Evolutionary conservation across 2,797 vertebrate genomes (phyloP), one percentile per base, ranked within the genome.

Genomic region (Acrossocheilus wenchowensis): DNA sequence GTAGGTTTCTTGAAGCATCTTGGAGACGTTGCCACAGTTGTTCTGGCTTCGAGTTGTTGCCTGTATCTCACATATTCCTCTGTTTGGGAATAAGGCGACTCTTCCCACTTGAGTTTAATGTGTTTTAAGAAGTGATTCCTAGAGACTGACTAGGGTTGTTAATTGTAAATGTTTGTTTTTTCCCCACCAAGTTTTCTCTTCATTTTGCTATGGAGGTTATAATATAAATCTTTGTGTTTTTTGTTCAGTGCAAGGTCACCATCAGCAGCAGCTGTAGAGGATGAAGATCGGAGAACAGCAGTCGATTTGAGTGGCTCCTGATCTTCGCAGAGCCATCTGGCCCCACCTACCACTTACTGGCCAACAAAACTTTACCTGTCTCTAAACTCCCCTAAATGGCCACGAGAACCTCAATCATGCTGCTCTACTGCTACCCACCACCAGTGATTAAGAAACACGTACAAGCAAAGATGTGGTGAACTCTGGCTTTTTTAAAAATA

Each of bases 231-330:
- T 57, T 92, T 92, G 89, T 92, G 88, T 85, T 11, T 11, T 94
- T 91, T 88, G 94, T 94, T 88, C 95, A 99, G 98, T 99, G 95
- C 98, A 98, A 97, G 94, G 97, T 95, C 98, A 99, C 94, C 98
- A 99, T 95, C 98, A 99, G 96, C 98, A 99, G 96, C 98, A 99
- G 96, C 95, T 99, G 96, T 99, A 98, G 95, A 96, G 94, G 94
- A 94, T 94, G 93, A 96, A 74, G 88, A 83, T 52, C 39, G 17
- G 62, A 43, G 17, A 30, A 45, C 17, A 36, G 50, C 43, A 78
- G 48, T 64, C 11, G 34, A 66, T 36, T 72, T 17, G 62, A 87
- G 41, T 45, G 77, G 79, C 79, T 2, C 79, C 81, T 89, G 90
- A 88, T 89, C 90, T 95, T 95, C 93, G 96, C 96, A 95, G 95